These are phyloP conservation scores for Girardinus metallicus DNA, from an alignment of 2,797 vertebrate genomes.

Conservation along the genomic window DNA sequence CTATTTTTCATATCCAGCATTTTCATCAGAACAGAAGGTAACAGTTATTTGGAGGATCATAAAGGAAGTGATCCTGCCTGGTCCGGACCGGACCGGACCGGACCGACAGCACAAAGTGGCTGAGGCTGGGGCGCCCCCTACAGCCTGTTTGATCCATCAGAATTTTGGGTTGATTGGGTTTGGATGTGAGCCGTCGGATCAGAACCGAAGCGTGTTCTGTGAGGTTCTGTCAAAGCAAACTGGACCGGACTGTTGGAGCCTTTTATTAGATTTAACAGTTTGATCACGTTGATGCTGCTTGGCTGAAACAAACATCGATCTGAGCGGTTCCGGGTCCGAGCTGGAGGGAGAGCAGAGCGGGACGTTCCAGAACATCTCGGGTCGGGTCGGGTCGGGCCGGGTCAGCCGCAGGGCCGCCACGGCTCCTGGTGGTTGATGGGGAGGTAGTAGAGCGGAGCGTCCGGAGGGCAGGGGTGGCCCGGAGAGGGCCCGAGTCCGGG, in stretches of 20 bases:
- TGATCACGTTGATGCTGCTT: background rate
- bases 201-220: background rate
- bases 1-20: too few species aligned
- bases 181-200: background rate
- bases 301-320: background rate
- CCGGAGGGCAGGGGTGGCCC: conserved; percentile 68
- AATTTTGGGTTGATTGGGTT: background rate
- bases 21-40: background rate
- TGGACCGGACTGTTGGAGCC: background rate
- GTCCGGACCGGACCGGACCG: background rate
- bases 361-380: background rate
- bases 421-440: conserved; percentile 74
- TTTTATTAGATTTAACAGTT: background rate
- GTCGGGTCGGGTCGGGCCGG: conserved; percentile 64
- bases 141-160: background rate
- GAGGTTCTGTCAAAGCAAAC: background rate
- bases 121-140: background rate
- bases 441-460: conserved; percentile 68
- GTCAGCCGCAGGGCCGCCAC: conserved; percentile 61
- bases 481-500: background rate
- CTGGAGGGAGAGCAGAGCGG: background rate
- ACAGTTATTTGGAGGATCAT: background rate
- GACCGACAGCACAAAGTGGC: background rate
- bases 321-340: background rate
- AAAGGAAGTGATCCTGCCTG: background rate